Evolutionary conservation across 2,888 invertebrate genomes (phyloP).

Genomic region (Drosophila setosimentum): DNA sequence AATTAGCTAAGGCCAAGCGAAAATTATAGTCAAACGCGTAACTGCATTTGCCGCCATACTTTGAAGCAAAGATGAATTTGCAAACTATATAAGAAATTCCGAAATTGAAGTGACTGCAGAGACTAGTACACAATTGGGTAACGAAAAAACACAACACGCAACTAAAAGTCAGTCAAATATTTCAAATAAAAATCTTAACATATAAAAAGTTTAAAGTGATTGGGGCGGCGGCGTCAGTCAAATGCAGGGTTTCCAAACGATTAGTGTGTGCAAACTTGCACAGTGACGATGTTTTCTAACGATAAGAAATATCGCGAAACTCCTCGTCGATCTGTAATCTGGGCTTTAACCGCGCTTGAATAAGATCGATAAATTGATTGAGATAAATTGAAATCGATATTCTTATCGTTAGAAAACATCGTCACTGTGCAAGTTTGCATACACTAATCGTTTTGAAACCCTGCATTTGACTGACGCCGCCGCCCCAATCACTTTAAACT

Average conservation of each 20-base stretch:
- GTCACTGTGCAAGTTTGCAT: neutral
- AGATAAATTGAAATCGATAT: no score
- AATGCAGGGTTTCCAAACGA: slow-evolving; percentile 2
- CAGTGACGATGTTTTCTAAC: neutral
- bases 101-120: neutral
- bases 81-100: neutral
- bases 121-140: neutral
- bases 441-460: neutral
- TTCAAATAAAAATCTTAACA: neutral
- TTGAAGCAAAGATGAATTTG: neutral
- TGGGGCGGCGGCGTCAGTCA: slow-evolving; percentile 19
- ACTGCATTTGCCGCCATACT: neutral
- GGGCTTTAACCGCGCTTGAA: no score
- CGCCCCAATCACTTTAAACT: neutral
- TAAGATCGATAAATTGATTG: no score
- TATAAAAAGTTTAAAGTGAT: neutral
- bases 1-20: neutral
- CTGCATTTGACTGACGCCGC: slow-evolving; percentile 25
- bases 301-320: neutral
- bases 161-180: neutral
- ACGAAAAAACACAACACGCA: neutral
- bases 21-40: neutral
- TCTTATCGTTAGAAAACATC: no score
- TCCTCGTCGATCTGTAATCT: no score
- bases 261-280: neutral